Percentiles rank a stretch among this genome's conserved stretches.
Conservation (phyloP, 1,140 invertebrate genomes). For the Brachionus calyciflorus region DNA sequence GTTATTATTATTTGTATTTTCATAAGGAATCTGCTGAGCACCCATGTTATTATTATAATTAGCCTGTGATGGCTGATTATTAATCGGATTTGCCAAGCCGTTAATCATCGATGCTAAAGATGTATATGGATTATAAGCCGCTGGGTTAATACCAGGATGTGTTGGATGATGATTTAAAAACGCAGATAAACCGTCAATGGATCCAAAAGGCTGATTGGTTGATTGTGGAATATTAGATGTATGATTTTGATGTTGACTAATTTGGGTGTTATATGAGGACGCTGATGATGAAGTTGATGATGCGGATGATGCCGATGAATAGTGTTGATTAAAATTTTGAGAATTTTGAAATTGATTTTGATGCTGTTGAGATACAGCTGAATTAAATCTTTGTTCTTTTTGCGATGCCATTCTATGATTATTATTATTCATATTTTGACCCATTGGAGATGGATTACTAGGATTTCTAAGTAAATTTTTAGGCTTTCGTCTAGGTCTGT, state of each 20-base stretch:
- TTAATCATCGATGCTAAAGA: slow-evolving; percentile 39
- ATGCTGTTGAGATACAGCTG: neutral
- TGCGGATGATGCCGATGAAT: neutral
- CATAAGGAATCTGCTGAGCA: neutral
- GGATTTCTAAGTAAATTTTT: slow-evolving; percentile 36
- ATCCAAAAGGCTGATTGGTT: neutral
- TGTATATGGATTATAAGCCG: slow-evolving; percentile 17
- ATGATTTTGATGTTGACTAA: neutral
- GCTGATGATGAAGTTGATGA: neutral
- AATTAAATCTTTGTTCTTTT: neutral
- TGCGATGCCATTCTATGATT: neutral
- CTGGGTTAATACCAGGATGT: neutral
- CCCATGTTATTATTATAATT: neutral
- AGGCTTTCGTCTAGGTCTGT: slow-evolving; percentile 67
- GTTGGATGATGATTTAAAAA: slow-evolving; percentile 30
- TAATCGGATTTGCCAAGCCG: neutral
- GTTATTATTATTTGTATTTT: neutral
- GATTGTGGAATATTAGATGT: neutral
- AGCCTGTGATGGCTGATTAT: neutral
- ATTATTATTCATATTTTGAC: neutral
- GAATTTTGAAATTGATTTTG: neutral
- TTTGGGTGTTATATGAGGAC: neutral
- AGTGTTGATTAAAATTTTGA: slow-evolving; percentile 7
- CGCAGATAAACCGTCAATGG: slow-evolving; percentile 28
- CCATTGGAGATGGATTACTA: neutral